Conservation (phyloP, 2,113 vertebrate species). For the Motacilla alba region DNA sequence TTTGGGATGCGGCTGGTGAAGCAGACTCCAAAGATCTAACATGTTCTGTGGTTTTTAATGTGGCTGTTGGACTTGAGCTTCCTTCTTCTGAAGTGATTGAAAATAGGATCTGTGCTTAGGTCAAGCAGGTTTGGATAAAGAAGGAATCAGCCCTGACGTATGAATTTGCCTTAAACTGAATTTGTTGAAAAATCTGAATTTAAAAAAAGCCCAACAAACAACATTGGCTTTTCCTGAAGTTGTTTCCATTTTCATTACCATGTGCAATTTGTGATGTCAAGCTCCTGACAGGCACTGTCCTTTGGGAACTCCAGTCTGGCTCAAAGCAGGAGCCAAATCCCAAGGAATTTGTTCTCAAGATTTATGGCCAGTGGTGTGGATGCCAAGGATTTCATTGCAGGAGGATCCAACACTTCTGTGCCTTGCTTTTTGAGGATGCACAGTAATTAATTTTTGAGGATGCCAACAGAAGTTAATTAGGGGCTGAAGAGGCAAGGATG, state of each 20-base stretch:
- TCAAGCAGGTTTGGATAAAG: background rate
- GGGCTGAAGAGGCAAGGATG: background rate
- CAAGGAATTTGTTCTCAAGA: background rate
- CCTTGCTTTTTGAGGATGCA: background rate
- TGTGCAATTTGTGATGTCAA: background rate
- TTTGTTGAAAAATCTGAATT: background rate
- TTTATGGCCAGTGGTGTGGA: background rate
- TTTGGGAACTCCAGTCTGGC: conserved; percentile 8
- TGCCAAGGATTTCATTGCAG: background rate
- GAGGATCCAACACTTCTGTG: background rate
- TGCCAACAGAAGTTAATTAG: background rate
- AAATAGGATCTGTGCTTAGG: background rate
- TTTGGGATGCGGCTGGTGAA: background rate
- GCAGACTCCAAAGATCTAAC: background rate
- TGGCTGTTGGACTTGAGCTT: background rate
- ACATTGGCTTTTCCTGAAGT: background rate
- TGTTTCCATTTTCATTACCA: background rate
- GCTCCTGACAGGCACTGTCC: background rate
- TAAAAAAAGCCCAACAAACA: background rate
- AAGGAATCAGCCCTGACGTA: background rate
- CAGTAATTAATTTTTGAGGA: background rate
- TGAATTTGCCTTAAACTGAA: background rate
- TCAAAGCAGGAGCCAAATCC: background rate
- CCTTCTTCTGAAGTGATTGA: background rate
- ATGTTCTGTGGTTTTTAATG: background rate